Conservation (phyloP, 2,797 vertebrate species). For the Cuniculus paca region DNA sequence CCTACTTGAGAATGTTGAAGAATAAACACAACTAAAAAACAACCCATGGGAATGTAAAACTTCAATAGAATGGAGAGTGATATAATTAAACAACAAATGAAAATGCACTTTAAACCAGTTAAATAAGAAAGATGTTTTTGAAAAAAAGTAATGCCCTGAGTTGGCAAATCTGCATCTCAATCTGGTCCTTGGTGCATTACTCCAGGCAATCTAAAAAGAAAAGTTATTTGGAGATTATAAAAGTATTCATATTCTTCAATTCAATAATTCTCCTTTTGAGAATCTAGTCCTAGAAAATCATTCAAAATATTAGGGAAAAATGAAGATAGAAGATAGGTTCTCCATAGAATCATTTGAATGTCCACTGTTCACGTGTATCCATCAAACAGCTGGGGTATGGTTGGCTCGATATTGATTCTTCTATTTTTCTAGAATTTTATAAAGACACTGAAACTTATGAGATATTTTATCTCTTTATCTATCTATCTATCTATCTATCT, state of each 20-base stretch:
- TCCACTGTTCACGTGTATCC: conserved; percentile 2
- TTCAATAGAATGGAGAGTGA: neutral
- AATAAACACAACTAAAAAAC: conserved; percentile 16
- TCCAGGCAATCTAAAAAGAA: neutral
- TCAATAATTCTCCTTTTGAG: conserved; percentile 8
- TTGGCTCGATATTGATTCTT: conserved; percentile 5
- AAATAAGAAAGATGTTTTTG: conserved; percentile 19
- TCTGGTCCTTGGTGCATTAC: neutral
- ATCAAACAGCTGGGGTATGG: neutral
- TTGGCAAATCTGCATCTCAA: neutral
- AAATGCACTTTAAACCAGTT: neutral
- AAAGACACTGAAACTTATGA: neutral
- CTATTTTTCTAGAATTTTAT: neutral
- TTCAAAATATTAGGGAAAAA: neutral
- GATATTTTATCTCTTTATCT: too few species aligned
- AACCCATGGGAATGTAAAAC: neutral
- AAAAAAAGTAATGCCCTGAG: neutral
- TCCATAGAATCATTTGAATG: conserved; percentile 40
- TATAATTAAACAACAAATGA: conserved; percentile 23
- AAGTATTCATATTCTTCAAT: conserved; percentile 10
- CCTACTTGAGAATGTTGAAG: neutral
- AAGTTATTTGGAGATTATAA: conserved; percentile 44
- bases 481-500: too few species aligned
- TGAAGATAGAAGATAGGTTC: too few species aligned
- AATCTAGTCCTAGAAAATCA: conserved; percentile 6